Evolutionary conservation across 2,888 invertebrate species (phyloP), one percentile per base, ranked within the genome.

Genomic region (Eledona agricola): DNA sequence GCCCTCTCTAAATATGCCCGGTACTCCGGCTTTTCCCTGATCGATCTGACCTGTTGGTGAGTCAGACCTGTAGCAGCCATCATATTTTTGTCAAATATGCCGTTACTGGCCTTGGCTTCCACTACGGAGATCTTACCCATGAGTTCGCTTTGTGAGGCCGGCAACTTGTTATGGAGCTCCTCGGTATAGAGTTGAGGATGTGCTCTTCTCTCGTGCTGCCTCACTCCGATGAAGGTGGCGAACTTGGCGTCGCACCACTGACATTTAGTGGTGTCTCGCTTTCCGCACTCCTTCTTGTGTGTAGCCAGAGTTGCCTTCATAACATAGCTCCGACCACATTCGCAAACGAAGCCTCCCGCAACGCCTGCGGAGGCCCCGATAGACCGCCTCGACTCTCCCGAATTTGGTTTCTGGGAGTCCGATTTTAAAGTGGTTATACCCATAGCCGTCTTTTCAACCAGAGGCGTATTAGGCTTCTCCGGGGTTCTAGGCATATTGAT

Each of bases 11-110:
- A 20, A 11, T 47, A 43, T 5, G 4, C 9, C 10, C 20, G 9
- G 28, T 53, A 53, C 10, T 32, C 34, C 1, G 47, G 29, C 5
- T 38, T 40, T 15, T 47, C 37, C n/a, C 45, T 20, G 10, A 34
- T 43, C 6, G 15, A 10, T n/a, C 47, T 25, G 7, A 56, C 29
- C 34, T 53, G 53, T 17, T 53, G 32, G 6, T 26, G 23, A 10
- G 53, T 51, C 22, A 57, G 50, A 2, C 40, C 32, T 1, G 53
- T 53, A 1, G 52, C 34, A 0, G 23, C 13, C 7, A 38, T 11
- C 38, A 55, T 46, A 2, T 10, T 31, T 9, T 50, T 26, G 4
- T 16, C 19, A 13, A 49, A 40, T 26, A 11, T 2, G 7, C 42
- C 22, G 2, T 7, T 15, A n/a, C 3, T 12, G 12, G 17, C 9